Evolutionary conservation across 2,797 vertebrate species (phyloP).

Genomic region (Mastacembelus armatus): DNA sequence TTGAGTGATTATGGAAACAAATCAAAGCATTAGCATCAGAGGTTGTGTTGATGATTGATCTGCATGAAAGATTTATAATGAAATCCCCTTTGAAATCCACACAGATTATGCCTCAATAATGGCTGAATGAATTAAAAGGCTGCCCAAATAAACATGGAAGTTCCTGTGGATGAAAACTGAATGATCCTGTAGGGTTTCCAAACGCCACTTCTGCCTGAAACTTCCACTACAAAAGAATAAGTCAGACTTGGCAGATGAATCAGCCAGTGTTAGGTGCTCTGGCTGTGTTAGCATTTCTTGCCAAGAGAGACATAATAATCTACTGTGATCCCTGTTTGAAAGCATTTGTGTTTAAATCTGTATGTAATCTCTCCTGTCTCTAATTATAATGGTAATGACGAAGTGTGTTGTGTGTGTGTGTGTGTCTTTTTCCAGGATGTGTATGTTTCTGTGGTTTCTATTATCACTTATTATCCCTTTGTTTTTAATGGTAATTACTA

Average conservation of each 20-base stretch:
- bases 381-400: slow-evolving; percentile 41
- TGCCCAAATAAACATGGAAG: slow-evolving; percentile 8
- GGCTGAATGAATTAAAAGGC: slow-evolving; percentile 12
- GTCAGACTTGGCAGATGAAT: slow-evolving; percentile 25
- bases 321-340: slow-evolving; percentile 67
- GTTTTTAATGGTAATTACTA: slow-evolving; percentile 12
- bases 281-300: slow-evolving; percentile 15
- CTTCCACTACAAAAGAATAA: slow-evolving; percentile 5
- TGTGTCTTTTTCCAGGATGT: not conserved
- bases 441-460: not conserved
- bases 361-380: slow-evolving; percentile 58
- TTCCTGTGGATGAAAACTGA: not conserved
- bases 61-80: slow-evolving; percentile 26
- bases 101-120: slow-evolving; percentile 27
- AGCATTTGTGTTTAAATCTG: slow-evolving; percentile 73
- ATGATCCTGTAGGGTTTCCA: not conserved
- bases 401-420: not conserved
- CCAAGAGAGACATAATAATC: slow-evolving; percentile 69
- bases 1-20: slow-evolving; percentile 27
- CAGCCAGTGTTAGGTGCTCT: slow-evolving; percentile 12
- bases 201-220: slow-evolving; percentile 8
- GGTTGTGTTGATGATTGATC: slow-evolving; percentile 21
- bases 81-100: slow-evolving; percentile 41
- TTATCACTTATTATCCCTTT: slow-evolving; percentile 13
- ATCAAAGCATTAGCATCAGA: slow-evolving; percentile 33